A percentile compares a stretch with the other conserved stretches of the same genome.
phyloP scores from a whole-genome alignment of 2,888 invertebrate genomes.

The Drosophila kanekoi region DNA sequence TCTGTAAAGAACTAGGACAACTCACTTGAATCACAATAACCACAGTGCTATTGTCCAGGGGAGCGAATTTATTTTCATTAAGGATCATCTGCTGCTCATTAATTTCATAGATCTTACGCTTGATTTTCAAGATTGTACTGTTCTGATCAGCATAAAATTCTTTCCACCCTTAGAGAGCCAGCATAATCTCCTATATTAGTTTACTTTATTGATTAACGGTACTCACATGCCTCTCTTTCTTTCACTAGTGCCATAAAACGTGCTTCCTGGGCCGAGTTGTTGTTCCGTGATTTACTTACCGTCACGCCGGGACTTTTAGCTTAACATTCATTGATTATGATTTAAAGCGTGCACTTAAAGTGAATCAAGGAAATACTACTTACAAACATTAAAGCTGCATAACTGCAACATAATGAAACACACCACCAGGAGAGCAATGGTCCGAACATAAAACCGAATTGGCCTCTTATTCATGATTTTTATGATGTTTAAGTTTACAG shows the following conservation, averaged over 20 bases:
- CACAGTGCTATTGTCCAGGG: conserved; percentile 92
- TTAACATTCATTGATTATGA: background rate
- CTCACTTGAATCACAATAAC: conserved; percentile 94
- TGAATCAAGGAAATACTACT: background rate
- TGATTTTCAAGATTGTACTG: conserved; percentile 14
- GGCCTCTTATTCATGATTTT: background rate
- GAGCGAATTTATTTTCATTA: conserved; percentile 95
- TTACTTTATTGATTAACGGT: no score
- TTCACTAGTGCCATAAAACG: no score
- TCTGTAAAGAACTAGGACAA: background rate
- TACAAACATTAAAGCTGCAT: background rate
- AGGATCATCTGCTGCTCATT: conserved; percentile 93
- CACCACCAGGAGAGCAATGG: background rate
- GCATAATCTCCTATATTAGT: no score
- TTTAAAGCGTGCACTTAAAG: background rate
- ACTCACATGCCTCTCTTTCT: no score
- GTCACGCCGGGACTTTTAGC: background rate
- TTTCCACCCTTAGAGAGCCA: background rate
- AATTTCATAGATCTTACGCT: conserved; percentile 80
- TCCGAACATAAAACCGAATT: background rate
- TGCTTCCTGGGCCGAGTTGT: no score
- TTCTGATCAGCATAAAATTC: background rate
- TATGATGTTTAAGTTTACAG: background rate
- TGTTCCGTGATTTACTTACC: no score
- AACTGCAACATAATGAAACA: background rate